phyloP scores from a whole-genome alignment of 2,113 vertebrate genomes.

The Ailurus styani region DNA sequence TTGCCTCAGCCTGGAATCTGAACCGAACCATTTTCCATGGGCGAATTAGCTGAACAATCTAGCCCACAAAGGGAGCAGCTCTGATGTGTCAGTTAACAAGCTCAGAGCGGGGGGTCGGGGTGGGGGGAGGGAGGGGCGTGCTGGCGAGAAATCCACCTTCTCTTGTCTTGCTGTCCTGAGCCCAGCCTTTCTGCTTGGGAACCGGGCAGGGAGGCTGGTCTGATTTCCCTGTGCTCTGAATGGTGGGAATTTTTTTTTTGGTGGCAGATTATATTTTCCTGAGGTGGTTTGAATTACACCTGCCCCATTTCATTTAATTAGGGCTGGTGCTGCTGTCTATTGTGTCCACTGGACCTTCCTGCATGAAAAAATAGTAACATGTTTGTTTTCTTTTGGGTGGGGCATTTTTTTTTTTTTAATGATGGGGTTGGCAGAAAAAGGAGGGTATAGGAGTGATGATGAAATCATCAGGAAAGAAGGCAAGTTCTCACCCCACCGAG shows the following conservation, averaged over 20 bases:
- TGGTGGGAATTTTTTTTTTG: conserved; percentile 65
- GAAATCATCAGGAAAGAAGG: conserved; percentile 38
- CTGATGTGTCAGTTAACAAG: conserved; percentile 51
- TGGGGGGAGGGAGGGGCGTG: conserved; percentile 33
- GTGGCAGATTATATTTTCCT: conserved; percentile 67
- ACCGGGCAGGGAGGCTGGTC: conserved; percentile 48
- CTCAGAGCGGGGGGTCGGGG: conserved; percentile 18
- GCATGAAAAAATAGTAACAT: conserved; percentile 58
- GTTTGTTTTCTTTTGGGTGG: conserved; percentile 49
- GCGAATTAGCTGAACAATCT: conserved; percentile 73
- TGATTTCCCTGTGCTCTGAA: conserved; percentile 58
- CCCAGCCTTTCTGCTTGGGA: conserved; percentile 70
- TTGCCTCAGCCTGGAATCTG: conserved; percentile 72
- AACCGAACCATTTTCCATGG: conserved; percentile 71
- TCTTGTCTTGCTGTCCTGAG: conserved; percentile 61
- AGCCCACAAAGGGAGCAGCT: conserved; percentile 67
- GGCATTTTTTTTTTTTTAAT: conserved; percentile 12
- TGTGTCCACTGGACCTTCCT: conserved; percentile 46
- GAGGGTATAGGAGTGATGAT: neutral
- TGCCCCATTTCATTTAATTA: conserved; percentile 63
- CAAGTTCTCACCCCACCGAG: neutral
- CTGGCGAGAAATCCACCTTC: conserved; percentile 68
- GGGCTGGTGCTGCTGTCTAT: conserved; percentile 31
- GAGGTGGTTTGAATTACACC: conserved; percentile 56
- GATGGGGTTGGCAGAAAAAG: conserved; percentile 28